Evolutionary conservation across 2,113 vertebrate genomes (phyloP).

Genomic region (Trachemys scripta): DNA sequence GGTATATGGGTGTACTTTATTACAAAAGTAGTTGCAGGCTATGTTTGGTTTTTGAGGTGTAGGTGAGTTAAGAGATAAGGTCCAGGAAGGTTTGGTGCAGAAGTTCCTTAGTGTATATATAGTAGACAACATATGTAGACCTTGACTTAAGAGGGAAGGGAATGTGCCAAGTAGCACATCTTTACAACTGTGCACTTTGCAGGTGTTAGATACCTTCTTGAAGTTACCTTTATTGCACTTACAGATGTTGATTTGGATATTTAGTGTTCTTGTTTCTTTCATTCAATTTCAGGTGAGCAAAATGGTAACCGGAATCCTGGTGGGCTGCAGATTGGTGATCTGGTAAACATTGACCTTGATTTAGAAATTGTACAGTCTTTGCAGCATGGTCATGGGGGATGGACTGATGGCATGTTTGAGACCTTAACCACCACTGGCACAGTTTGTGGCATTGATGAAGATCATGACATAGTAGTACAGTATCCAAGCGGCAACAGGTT

Average conservation of each 20-base stretch:
- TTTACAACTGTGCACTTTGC: not conserved
- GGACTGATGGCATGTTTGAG: slow-evolving; percentile 99
- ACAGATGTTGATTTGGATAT: not conserved
- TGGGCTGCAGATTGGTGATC: slow-evolving; percentile 95
- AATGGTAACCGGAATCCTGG: slow-evolving; percentile 98
- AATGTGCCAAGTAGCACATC: not conserved
- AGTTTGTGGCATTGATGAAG: slow-evolving; percentile 98
- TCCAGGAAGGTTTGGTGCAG: not conserved
- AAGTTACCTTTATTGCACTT: not conserved
- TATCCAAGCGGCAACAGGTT: slow-evolving; percentile 99
- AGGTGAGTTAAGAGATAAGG: not conserved
- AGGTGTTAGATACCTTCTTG: not conserved
- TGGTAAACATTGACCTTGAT: slow-evolving; percentile 98
- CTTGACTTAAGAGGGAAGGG: not conserved
- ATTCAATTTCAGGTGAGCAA: slow-evolving; percentile 89
- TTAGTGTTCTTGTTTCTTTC: not conserved
- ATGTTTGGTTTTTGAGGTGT: not conserved
- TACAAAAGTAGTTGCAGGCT: not conserved
- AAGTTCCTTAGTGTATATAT: not conserved
- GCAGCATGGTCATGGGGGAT: slow-evolving; percentile 98
- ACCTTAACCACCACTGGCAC: slow-evolving; percentile 98
- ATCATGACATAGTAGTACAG: slow-evolving; percentile 98
- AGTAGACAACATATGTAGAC: not conserved
- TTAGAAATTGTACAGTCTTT: slow-evolving; percentile 99
- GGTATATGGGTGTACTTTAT: not conserved